Percentiles rank a stretch among this genome's conserved stretches.
phyloP scores from a whole-genome alignment of 2,797 vertebrate species.

The Bucorvus abyssinicus region DNA sequence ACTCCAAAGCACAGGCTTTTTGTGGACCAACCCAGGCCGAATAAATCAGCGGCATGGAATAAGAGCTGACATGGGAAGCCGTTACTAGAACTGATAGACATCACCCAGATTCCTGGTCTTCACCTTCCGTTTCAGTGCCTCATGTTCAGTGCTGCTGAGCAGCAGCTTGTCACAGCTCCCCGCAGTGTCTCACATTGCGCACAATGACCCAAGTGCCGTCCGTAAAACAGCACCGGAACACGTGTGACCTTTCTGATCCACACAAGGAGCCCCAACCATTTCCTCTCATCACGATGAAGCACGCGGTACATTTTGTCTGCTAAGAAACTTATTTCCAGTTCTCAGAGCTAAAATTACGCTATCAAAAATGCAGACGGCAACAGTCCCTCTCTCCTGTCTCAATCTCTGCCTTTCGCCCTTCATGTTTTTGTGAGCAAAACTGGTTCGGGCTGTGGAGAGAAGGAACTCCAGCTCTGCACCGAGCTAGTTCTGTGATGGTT shows the following conservation, averaged over 20 bases:
- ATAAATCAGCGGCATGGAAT: neutral
- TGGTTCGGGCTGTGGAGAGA: neutral
- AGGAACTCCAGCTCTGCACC: neutral
- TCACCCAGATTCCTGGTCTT: neutral
- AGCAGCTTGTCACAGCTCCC: neutral
- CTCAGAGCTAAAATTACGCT: neutral
- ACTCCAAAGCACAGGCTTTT: neutral
- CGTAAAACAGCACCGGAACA: neutral
- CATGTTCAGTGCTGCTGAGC: neutral
- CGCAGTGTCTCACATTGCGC: neutral
- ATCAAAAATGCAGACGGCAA: neutral
- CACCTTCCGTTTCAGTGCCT: neutral
- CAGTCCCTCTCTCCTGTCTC: neutral
- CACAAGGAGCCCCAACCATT: neutral
- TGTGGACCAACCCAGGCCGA: neutral
- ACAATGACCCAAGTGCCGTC: neutral
- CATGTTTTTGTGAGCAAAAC: neutral
- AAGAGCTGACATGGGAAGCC: neutral
- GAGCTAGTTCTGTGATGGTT: neutral
- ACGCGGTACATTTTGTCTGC: accelerated
- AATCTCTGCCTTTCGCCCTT: neutral
- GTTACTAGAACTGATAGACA: neutral
- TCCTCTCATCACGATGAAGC: neutral
- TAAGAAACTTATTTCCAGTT: neutral
- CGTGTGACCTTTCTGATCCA: neutral